Evolutionary conservation across 2,888 invertebrate genomes (phyloP).

Genomic region (Heteromyza rotundicornis): DNA sequence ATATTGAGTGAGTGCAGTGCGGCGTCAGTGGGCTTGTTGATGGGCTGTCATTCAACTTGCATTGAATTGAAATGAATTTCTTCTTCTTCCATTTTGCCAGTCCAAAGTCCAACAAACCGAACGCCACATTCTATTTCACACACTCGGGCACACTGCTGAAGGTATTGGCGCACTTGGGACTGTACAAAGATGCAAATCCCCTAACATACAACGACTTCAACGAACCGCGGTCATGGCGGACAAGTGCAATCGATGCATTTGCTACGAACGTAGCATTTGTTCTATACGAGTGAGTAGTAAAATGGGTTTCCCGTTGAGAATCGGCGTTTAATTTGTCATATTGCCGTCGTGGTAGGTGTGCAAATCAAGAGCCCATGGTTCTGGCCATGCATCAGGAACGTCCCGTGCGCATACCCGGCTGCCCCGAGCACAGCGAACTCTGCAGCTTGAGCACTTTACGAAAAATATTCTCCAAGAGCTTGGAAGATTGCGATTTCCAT

Average conservation of each 20-base stretch:
- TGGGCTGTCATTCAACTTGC: no score
- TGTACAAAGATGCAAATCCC: slow-evolving; percentile 71
- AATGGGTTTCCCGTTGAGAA: no score
- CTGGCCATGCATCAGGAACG: slow-evolving; percentile 79
- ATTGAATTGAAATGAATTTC: background rate
- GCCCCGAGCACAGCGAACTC: slow-evolving; percentile 67
- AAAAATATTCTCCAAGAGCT: slow-evolving; percentile 67
- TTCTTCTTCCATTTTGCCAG: slow-evolving; percentile 33
- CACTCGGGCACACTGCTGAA: slow-evolving; percentile 85
- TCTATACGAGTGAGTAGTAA: slow-evolving; percentile 71
- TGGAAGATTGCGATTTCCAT: slow-evolving; percentile 72
- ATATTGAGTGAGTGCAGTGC: slow-evolving; percentile 68
- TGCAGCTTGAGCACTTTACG: slow-evolving; percentile 70
- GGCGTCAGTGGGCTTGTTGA: no score
- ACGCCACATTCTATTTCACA: slow-evolving; percentile 75
- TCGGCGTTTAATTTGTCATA: no score
- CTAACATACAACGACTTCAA: slow-evolving; percentile 67
- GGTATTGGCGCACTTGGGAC: slow-evolving; percentile 73
- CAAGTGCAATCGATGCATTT: slow-evolving; percentile 75
- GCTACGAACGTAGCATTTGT: slow-evolving; percentile 82
- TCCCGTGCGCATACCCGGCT: slow-evolving; percentile 72
- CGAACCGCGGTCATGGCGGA: slow-evolving; percentile 67
- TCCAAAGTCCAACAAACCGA: slow-evolving; percentile 50
- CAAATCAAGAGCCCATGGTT: slow-evolving; percentile 63
- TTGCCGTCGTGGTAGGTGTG: slow-evolving; percentile 34